Evolutionary conservation across 2,888 invertebrate species (phyloP).

Genomic region (Bellardia bayeri): DNA sequence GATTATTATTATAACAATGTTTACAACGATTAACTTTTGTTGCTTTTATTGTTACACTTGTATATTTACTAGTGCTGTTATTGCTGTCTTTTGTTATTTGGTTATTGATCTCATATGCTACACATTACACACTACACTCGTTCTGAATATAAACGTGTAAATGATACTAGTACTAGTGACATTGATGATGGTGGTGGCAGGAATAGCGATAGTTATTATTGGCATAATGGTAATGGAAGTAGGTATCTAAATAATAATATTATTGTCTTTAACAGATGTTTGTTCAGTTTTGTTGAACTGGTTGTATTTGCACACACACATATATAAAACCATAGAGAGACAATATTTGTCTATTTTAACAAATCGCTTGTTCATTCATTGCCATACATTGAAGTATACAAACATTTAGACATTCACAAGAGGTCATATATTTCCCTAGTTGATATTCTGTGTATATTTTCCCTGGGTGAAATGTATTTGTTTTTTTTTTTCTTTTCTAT

Average conservation of each 20-base stretch:
- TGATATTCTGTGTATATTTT: conserved; percentile 31
- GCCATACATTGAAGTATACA: not conserved
- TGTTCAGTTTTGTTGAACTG: conserved; percentile 1
- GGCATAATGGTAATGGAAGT: conserved; percentile 4
- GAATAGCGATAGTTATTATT: conserved; percentile 8
- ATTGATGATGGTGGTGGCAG: not conserved
- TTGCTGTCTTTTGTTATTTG: conserved; percentile 45
- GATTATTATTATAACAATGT: conserved; percentile 51
- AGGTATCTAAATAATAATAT: conserved; percentile 39
- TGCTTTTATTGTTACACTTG: conserved; percentile 8
- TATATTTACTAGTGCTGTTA: conserved; percentile 4
- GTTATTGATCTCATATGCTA: conserved; percentile 54
- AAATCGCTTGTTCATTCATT: conserved; percentile 44
- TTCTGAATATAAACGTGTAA: not conserved
- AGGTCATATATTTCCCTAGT: conserved; percentile 15
- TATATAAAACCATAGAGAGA: not conserved
- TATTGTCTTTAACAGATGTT: conserved; percentile 61
- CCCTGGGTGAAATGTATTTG: conserved; percentile 26
- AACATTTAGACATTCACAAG: not conserved
- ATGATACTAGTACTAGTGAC: not conserved
- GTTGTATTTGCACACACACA: not conserved
- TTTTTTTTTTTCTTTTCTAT: conserved; percentile 22
- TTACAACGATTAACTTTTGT: conserved; percentile 58
- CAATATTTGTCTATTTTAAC: conserved; percentile 51
- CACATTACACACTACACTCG: not conserved